Percentiles rank a stretch among this genome's conserved stretches.
Evolutionary conservation across 2,113 vertebrate species (phyloP).

Genomic region (Callorhinus ursinus): DNA sequence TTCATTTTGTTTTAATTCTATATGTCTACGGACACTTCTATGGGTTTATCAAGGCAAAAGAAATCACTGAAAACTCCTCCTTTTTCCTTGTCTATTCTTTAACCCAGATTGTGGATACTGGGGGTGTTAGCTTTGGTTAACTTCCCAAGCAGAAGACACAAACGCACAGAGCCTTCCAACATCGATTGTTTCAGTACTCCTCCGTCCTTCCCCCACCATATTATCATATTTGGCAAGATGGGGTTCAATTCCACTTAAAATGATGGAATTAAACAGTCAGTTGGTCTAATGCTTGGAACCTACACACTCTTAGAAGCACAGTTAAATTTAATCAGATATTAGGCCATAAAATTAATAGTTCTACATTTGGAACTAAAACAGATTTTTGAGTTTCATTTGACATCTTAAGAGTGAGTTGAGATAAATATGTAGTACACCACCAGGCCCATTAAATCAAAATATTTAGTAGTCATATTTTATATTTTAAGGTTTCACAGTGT

Average conservation of each 20-base stretch:
- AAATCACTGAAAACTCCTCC: not conserved
- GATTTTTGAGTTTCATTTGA: constrained; percentile 71
- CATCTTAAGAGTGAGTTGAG: constrained; percentile 70
- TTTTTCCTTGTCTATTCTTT: not conserved
- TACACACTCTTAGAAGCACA: constrained; percentile 77
- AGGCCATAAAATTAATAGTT: constrained; percentile 85
- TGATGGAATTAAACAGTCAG: constrained; percentile 84
- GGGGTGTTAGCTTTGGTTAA: not conserved
- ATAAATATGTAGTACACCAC: constrained; percentile 67
- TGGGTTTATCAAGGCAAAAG: not conserved
- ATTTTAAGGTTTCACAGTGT: constrained; percentile 2
- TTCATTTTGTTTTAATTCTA: not conserved
- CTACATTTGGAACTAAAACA: constrained; percentile 77
- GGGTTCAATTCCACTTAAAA: constrained; percentile 86
- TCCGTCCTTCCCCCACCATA: constrained; percentile 15
- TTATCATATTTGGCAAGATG: constrained; percentile 85
- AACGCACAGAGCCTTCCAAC: constrained; percentile 33
- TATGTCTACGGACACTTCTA: not conserved
- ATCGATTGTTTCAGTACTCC: constrained; percentile 41
- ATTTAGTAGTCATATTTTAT: constrained; percentile 45
- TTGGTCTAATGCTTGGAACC: constrained; percentile 81
- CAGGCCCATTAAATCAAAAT: not conserved
- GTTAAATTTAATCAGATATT: constrained; percentile 86
- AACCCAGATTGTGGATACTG: not conserved
- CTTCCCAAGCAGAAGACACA: not conserved